Evolutionary conservation across 2,113 vertebrate genomes (phyloP).

Genomic region (Passer domesticus): DNA sequence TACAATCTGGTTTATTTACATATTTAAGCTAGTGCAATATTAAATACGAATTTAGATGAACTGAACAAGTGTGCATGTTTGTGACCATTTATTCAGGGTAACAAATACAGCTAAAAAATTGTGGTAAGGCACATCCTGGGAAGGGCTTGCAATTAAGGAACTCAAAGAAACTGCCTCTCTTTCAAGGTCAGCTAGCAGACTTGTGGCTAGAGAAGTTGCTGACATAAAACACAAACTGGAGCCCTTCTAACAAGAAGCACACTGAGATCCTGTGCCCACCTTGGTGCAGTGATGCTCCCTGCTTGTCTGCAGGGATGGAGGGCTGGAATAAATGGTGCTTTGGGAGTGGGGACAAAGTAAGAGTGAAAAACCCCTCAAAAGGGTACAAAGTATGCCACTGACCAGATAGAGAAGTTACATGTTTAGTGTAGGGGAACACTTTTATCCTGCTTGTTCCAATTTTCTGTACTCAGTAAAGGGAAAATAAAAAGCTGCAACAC

Average conservation of each 20-base stretch:
- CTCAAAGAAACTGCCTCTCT: background rate
- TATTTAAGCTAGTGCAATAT: background rate
- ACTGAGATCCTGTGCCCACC: background rate
- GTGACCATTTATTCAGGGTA: background rate
- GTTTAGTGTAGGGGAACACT: background rate
- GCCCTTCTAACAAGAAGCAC: background rate
- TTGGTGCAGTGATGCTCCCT: background rate
- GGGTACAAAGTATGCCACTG: background rate
- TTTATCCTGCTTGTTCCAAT: background rate
- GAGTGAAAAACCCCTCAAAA: background rate
- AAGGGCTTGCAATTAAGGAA: background rate
- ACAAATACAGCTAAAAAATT: background rate
- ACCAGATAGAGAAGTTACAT: rapidly evolving
- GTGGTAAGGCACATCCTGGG: background rate
- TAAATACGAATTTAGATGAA: background rate
- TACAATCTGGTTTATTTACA: background rate
- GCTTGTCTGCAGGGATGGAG: background rate
- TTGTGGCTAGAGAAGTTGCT: background rate
- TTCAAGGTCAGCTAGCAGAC: background rate
- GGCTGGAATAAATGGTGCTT: background rate
- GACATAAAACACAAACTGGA: background rate
- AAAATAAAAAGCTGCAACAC: background rate
- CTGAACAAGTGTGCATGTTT: background rate
- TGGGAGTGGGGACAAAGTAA: background rate
- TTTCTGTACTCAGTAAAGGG: background rate